Conservation (phyloP, 1,140 invertebrate species). For the Drosophila chauvacae region DNA sequence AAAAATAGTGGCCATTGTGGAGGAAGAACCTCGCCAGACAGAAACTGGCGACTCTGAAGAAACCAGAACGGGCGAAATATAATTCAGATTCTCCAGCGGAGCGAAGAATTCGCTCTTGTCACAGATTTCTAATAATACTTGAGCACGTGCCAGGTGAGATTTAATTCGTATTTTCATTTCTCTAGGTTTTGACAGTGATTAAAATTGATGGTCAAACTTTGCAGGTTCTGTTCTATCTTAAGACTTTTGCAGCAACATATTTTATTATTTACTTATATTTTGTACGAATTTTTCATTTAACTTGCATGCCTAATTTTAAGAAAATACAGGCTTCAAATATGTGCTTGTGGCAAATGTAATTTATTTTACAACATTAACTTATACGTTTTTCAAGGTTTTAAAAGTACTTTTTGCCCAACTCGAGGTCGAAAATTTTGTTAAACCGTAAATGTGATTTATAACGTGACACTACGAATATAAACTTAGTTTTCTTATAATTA, state of each 20-base stretch:
- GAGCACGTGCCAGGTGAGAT: conserved; percentile 9
- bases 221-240: not conserved
- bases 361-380: not conserved
- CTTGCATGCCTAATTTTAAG: not conserved
- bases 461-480: not conserved
- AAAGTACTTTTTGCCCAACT: not conserved
- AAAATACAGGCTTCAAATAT: not conserved
- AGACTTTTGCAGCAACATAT: not conserved
- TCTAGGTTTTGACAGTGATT: conserved; percentile 13
- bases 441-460: conserved; percentile 1
- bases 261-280: not conserved
- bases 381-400: not conserved
- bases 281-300: not conserved
- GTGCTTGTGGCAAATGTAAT: not conserved
- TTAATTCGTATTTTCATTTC: conserved; percentile 6
- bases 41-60: conserved; percentile 22
- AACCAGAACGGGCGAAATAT: conserved; percentile 13
- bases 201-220: conserved; percentile 4
- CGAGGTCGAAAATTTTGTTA: not conserved
- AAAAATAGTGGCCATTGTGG: conserved; percentile 75
- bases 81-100: conserved; percentile 12
- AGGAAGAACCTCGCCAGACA: conserved; percentile 25
- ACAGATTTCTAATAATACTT: conserved; percentile 31
- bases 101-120: conserved; percentile 28
- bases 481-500: too few relatives aligned